Evolutionary conservation across 2,888 invertebrate genomes (phyloP), one percentile per base, ranked within the genome.

Genomic region (Xestobium rufovillosum): DNA sequence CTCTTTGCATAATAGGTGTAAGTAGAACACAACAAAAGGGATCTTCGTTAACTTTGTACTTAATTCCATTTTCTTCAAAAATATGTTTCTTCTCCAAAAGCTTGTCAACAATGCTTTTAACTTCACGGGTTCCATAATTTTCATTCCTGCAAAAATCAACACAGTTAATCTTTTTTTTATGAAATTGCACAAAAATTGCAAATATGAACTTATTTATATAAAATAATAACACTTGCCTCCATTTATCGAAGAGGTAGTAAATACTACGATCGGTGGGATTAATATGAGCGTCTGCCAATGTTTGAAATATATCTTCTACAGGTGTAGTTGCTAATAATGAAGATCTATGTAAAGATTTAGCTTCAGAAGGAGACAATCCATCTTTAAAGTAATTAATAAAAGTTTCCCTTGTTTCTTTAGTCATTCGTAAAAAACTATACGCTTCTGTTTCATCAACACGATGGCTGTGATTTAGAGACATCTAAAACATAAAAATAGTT

Each of bases 1-100:
- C 41, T 19, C 34, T 28, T 30, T 36, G 14, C 45, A 47, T 47
- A 31, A 43, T 31, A 25, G 37, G 39, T n/a, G 47, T 47, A 25
- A 42, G 14, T 30, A 36, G 14, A 12, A 39, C 31, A n/a, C 36
- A 34, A 10, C 38, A 32, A 36, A 43, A 31, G 32, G 43, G 44
- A 42, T 42, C 39, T 39, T 43, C 34, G 27, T 38, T 23, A 36
- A 43, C 17, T 25, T 26, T 27, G 8, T 36, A 19, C 17, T 36
- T 39, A 25, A 39, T 26, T 13, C 36, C 36, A 32, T 26, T 32
- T 32, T 23, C 15, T 15, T 39, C 17, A n/a, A n/a, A n/a, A n/a
- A n/a, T n/a, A n/a, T n/a, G n/a, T 26, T 15, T 31, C 14, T 34
- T 36, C 23, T 33, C 30, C 31, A 34, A 34, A 14, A 38, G 19